Base-by-base conservation (phyloP, 2,113 vertebrate species). In the Nansenia antarctica region DNA sequence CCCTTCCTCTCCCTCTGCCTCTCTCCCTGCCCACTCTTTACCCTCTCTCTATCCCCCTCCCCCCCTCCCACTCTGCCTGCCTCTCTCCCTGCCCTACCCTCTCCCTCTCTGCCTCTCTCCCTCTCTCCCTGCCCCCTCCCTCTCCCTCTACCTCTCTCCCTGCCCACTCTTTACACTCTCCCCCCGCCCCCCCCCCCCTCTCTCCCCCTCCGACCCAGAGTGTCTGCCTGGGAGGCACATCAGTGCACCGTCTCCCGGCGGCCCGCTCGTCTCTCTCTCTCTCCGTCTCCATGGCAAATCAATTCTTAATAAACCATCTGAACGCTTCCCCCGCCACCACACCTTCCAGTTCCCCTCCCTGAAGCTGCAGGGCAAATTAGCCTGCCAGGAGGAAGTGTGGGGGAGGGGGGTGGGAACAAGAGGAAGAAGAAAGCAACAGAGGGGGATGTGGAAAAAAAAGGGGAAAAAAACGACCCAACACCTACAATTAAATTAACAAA, bases 401-500 rank as follows among this genome's bases (percentile, higher is more conserved):
- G n/a, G n/a, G n/a, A 78, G 82, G n/a, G n/a, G n/a, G n/a, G 55
- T 75, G 82, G 73, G 74, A 84, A 78, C 70, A 80, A 74, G 69
- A 55, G 15, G 73, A 71, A 79, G 74, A 80, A 79, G 81, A 81
- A 82, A 85, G 76, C 31, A 20, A 27, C 2, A 27, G 53, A n/a
- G 22, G 52, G 26, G 52, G 20, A n/a, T n/a, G 9, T 54, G 53
- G n/a, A 14, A n/a, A n/a, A n/a, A n/a, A n/a, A n/a, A n/a, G n/a
- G n/a, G n/a, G n/a, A n/a, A 11, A 11, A 8, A 66, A 70, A 66
- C 42, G 62, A 72, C 63, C 79, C 72, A 75, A 68, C 81, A 88
- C 81, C 82, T 81, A 34, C 14, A 35, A 76, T 82, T 82, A 88
- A 86, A 79, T 90, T 80, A 81, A 82, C 81, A 90, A 92, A 91